phyloP scores from a whole-genome alignment of 2,888 invertebrate genomes.

The Mimumesa dahlbomi region DNA sequence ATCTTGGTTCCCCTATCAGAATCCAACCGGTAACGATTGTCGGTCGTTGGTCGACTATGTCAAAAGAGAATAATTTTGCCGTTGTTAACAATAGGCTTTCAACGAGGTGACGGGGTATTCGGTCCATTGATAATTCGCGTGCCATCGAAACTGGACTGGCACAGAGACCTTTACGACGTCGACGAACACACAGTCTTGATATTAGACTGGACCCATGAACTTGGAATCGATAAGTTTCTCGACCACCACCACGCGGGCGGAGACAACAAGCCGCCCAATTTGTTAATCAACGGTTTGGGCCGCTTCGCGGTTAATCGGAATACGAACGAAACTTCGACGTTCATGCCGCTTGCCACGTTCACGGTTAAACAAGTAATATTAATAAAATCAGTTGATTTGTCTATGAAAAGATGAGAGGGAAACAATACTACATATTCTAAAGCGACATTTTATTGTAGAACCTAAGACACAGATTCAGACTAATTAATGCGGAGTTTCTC shows the following conservation, averaged over 20 bases:
- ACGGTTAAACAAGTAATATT: slow-evolving; percentile 84
- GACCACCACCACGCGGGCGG: slow-evolving; percentile 92
- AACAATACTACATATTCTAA: no score
- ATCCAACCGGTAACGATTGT: no score
- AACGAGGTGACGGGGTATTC: slow-evolving; percentile 92
- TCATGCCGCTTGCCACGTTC: slow-evolving; percentile 85
- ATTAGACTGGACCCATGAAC: slow-evolving; percentile 91
- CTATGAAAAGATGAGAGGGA: no score
- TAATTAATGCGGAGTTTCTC: slow-evolving; percentile 92
- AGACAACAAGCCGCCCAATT: slow-evolving; percentile 90
- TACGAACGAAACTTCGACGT: slow-evolving; percentile 75
- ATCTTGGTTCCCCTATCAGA: no score
- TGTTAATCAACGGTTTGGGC: slow-evolving; percentile 92
- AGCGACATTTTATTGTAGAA: slow-evolving; percentile 82
- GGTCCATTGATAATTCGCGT: slow-evolving; percentile 89
- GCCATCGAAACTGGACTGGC: slow-evolving; percentile 85
- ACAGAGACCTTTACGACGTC: slow-evolving; percentile 87
- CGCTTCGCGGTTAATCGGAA: slow-evolving; percentile 81
- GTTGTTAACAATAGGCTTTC: slow-evolving; percentile 84
- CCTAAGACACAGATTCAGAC: slow-evolving; percentile 88
- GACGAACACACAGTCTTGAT: slow-evolving; percentile 90
- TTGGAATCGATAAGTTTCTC: slow-evolving; percentile 88
- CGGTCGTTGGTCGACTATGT: no score
- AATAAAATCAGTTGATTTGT: no score
- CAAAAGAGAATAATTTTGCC: no score